Conservation (phyloP, 2,888 invertebrate genomes). For the Mythimna loreyi region DNA sequence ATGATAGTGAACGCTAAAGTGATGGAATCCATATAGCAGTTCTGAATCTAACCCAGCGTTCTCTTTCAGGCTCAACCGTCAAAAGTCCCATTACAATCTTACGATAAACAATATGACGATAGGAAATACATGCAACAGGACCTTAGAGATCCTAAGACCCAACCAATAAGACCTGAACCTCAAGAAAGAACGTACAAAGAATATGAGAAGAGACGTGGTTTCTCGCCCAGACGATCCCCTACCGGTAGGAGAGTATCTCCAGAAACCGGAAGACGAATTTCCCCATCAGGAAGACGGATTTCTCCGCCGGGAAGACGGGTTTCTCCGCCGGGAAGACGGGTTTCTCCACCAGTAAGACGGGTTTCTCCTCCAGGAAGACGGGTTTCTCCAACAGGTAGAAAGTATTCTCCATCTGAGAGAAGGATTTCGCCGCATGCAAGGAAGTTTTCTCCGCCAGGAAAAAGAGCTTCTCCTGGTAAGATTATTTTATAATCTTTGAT, state of each 20-base stretch:
- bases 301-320: slow-evolving; percentile 56
- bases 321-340: slow-evolving; percentile 51
- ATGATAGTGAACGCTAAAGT: too few species aligned
- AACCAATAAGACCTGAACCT: slow-evolving; percentile 51
- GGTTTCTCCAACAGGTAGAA: slow-evolving; percentile 54
- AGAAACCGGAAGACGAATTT: slow-evolving; percentile 48
- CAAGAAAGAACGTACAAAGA: slow-evolving; percentile 58
- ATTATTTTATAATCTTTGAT: neutral
- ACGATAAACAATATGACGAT: slow-evolving; percentile 66
- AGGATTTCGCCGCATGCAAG: slow-evolving; percentile 47
- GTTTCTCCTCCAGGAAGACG: slow-evolving; percentile 50
- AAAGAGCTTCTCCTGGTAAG: slow-evolving; percentile 58
- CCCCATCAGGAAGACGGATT: slow-evolving; percentile 47
- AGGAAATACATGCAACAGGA: slow-evolving; percentile 63
- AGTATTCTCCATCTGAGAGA: slow-evolving; percentile 53
- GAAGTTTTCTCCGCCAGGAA: slow-evolving; percentile 50
- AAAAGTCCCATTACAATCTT: slow-evolving; percentile 56
- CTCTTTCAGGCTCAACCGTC: slow-evolving; percentile 53
- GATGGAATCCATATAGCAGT: neutral
- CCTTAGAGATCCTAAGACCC: slow-evolving; percentile 41
- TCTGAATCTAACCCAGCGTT: neutral
- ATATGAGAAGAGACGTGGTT: slow-evolving; percentile 58
- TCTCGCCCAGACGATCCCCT: slow-evolving; percentile 52
- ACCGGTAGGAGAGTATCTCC: slow-evolving; percentile 30
- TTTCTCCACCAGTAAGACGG: slow-evolving; percentile 53